These are phyloP conservation scores for Archegozetes longisetosus DNA, from an alignment of 1,140 invertebrate genomes.

Conservation along the genomic window DNA sequence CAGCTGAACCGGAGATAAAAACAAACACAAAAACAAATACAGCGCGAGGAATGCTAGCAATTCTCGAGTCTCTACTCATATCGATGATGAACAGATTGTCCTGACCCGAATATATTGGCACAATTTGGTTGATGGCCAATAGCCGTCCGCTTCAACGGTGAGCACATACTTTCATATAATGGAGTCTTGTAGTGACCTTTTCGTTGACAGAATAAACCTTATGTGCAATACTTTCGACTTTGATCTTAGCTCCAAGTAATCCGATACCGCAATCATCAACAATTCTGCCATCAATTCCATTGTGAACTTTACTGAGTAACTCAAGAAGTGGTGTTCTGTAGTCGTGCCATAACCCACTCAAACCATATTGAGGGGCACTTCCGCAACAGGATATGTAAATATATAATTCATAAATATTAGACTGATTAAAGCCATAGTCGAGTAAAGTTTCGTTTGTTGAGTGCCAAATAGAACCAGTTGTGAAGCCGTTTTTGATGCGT, in stretches of 20 bases:
- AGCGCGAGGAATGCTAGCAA: slow-evolving; percentile 51
- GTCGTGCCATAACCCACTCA: not conserved
- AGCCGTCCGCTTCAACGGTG: slow-evolving; percentile 38
- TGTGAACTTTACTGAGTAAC: slow-evolving; percentile 37
- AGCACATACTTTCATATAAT: slow-evolving; percentile 48
- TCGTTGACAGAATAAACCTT: slow-evolving; percentile 43
- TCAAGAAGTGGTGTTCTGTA: not conserved
- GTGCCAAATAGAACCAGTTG: not conserved
- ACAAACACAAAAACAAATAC: no score
- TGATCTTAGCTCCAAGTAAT: slow-evolving; percentile 54
- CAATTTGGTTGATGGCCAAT: slow-evolving; percentile 35
- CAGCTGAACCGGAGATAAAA: slow-evolving; percentile 12
- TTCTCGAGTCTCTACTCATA: slow-evolving; percentile 42
- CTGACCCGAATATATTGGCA: not conserved
- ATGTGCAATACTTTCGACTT: slow-evolving; percentile 53
- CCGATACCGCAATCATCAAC: slow-evolving; percentile 51
- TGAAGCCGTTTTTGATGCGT: not conserved
- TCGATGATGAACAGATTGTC: slow-evolving; percentile 39
- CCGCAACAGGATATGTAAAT: not conserved
- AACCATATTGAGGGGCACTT: not conserved
- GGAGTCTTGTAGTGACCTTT: slow-evolving; percentile 91
- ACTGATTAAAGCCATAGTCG: not conserved
- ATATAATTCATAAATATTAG: not conserved
- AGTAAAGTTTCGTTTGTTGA: not conserved
- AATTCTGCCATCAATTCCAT: slow-evolving; percentile 70